These are phyloP conservation scores for Cosmia trapezina DNA, from an alignment of 2,888 invertebrate species.

Conservation along the genomic window DNA sequence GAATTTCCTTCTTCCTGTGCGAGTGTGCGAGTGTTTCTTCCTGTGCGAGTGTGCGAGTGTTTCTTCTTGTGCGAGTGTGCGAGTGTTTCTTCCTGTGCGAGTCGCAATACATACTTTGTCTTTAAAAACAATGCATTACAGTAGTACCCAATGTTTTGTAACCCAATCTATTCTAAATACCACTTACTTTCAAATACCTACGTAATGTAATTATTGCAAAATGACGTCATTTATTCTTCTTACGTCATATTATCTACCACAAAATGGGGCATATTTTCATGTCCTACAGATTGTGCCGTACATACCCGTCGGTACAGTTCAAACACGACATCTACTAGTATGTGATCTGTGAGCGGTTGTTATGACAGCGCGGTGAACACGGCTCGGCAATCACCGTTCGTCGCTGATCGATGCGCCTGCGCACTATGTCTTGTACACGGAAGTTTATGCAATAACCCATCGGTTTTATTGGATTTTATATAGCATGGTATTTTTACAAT, in stretches of 20 bases:
- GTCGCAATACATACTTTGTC: no score
- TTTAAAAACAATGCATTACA: no score
- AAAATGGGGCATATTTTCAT: background rate
- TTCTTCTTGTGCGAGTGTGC: no score
- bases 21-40: no score
- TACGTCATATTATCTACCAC: background rate
- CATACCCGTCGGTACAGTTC: background rate
- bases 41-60: no score
- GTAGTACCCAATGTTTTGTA: no score
- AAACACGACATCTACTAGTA: conserved; percentile 4
- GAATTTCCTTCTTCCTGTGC: no score
- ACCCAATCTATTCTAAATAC: no score
- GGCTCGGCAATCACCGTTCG: conserved; percentile 41
- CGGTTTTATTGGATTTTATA: conserved; percentile 19
- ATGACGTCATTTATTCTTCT: background rate
- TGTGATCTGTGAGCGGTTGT: conserved; percentile 37
- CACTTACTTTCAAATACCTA: no score
- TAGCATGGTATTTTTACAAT: background rate
- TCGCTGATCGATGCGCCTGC: conserved; percentile 42
- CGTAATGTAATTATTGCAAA: no score
- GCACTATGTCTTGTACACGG: conserved; percentile 34
- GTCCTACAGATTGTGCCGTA: background rate
- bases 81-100: no score
- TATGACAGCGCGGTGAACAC: conserved; percentile 50
- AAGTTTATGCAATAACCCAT: conserved; percentile 39